Percentiles rank a stretch among this genome's conserved stretches.
Conservation (phyloP, 2,113 vertebrate species). For the Macaca fascicularis region T2T-MFA8v1.1 NC_088378.1:128455501-128456000, state of each 20-base stretch:
- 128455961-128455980: conserved; percentile 28
- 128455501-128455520: conserved; percentile 37
- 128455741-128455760: neutral
- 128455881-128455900: neutral
- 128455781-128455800: conserved; percentile 1
- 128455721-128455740: neutral
- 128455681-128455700: neutral
- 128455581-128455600: conserved; percentile 55
- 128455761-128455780: neutral
- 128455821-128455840: conserved; percentile 65
- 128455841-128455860: conserved; percentile 68
- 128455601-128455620: neutral
- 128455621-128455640: neutral
- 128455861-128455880: conserved; percentile 58
- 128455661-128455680: neutral
- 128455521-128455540: conserved; percentile 3
- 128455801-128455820: neutral
- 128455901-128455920: conserved; percentile 59
- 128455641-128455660: neutral
- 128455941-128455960: neutral
- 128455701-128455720: neutral
- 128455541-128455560: conserved; percentile 14
- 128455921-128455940: neutral
- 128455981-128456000: conserved; percentile 39
- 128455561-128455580: conserved; percentile 50